These are phyloP conservation scores for Deilephila elpenor DNA, from an alignment of 2,888 invertebrate genomes.

Conservation along the genomic window DNA sequence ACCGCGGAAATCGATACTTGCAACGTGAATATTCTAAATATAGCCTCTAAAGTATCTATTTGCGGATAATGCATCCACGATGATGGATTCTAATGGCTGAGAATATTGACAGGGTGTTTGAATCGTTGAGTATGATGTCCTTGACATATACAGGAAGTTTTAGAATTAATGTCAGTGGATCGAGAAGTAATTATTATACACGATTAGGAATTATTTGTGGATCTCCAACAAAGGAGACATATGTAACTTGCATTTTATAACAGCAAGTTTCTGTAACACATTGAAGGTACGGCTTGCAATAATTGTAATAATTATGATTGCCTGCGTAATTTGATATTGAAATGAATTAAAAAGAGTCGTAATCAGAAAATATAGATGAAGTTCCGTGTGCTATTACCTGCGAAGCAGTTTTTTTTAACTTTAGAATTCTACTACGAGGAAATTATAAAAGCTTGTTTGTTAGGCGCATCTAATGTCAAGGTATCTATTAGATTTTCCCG, in stretches of 20 bases:
- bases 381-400: too few species aligned
- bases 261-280: too few species aligned
- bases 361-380: too few species aligned
- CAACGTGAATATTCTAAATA: slow-evolving; percentile 37
- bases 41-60: slow-evolving; percentile 8
- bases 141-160: background rate
- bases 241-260: too few species aligned
- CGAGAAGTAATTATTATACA: background rate
- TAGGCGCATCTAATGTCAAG: background rate
- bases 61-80: background rate
- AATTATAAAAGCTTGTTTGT: background rate
- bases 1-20: slow-evolving; percentile 2
- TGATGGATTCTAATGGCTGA: background rate
- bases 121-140: background rate
- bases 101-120: background rate
- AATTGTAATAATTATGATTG: too few species aligned
- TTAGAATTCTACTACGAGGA: too few species aligned
- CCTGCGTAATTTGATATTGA: too few species aligned
- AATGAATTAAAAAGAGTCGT: too few species aligned
- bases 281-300: too few species aligned
- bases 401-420: background rate
- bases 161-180: background rate
- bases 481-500: slow-evolving; percentile 1
- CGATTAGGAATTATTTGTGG: too few species aligned
- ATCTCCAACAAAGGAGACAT: too few species aligned